These are phyloP conservation scores for Anastrepha obliqua DNA, from an alignment of 1,140 invertebrate species.

Conservation along the genomic window DNA sequence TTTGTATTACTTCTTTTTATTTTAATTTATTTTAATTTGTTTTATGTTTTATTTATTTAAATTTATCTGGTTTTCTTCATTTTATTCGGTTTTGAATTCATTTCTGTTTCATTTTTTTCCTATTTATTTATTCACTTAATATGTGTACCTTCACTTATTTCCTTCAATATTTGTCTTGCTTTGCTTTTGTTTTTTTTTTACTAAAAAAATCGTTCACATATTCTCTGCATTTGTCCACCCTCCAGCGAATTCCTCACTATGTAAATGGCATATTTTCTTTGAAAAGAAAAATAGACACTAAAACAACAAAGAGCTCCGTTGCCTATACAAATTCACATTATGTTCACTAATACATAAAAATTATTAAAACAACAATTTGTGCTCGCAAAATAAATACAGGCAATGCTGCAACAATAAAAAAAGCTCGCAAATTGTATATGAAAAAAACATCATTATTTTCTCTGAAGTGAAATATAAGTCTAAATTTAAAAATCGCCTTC, in stretches of 20 bases:
- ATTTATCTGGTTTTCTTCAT: too few species aligned
- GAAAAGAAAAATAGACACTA: neutral
- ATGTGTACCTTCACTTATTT: too few species aligned
- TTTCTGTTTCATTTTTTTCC: too few species aligned
- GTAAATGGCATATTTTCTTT: neutral
- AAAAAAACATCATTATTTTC: neutral
- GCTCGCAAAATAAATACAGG: neutral
- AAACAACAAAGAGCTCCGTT: neutral
- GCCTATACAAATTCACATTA: neutral
- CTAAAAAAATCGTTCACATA: neutral
- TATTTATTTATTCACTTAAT: too few species aligned
- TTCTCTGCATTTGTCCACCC: too few species aligned
- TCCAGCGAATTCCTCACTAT: too few species aligned
- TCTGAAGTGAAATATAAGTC: neutral
- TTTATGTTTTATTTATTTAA: too few species aligned
- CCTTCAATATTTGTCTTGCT: neutral
- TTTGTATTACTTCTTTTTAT: too few species aligned
- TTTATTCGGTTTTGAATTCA: too few species aligned
- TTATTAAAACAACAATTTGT: neutral
- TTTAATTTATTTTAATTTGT: too few species aligned
- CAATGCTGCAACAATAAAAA: neutral
- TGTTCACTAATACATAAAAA: neutral
- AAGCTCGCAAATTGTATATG: neutral
- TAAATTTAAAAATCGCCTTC: too few species aligned
- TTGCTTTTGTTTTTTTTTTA: neutral